Evolutionary conservation across 1,140 invertebrate genomes (phyloP).

Genomic region (Tenebrio molitor): DNA sequence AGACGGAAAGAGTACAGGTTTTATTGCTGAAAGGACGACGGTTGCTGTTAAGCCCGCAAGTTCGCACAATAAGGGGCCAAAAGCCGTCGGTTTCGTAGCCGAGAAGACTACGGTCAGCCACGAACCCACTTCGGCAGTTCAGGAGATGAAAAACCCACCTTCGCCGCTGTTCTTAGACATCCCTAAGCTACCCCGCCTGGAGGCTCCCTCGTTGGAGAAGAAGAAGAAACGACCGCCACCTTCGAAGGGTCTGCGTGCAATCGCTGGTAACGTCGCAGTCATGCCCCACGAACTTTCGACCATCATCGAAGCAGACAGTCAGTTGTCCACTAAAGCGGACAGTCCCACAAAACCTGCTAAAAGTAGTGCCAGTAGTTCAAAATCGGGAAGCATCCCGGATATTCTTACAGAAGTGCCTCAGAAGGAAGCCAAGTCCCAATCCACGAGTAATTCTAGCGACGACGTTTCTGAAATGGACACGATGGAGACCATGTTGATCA

Average conservation of each 20-base stretch:
- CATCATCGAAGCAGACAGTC: slow-evolving; percentile 71
- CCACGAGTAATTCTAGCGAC: slow-evolving; percentile 26
- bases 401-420: slow-evolving; percentile 18
- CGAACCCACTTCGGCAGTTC: background rate
- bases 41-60: no score
- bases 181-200: slow-evolving; percentile 14
- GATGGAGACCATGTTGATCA: slow-evolving; percentile 70
- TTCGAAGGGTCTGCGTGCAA: slow-evolving; percentile 53
- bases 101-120: background rate
- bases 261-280: slow-evolving; percentile 56
- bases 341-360: slow-evolving; percentile 30
- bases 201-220: slow-evolving; percentile 14
- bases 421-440: slow-evolving; percentile 7
- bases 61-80: background rate
- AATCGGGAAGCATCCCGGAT: background rate
- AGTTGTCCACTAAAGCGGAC: slow-evolving; percentile 50
- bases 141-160: background rate
- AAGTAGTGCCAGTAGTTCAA: slow-evolving; percentile 41
- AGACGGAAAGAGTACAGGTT: background rate
- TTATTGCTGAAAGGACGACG: slow-evolving; percentile 13
- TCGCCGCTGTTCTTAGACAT: slow-evolving; percentile 14
- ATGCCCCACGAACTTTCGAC: slow-evolving; percentile 78
- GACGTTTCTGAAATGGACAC: slow-evolving; percentile 71
- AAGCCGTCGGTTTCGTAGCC: background rate
- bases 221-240: slow-evolving; percentile 59